phyloP scores from a whole-genome alignment of 2,113 vertebrate genomes.

The Cyprinus carpio region DNA sequence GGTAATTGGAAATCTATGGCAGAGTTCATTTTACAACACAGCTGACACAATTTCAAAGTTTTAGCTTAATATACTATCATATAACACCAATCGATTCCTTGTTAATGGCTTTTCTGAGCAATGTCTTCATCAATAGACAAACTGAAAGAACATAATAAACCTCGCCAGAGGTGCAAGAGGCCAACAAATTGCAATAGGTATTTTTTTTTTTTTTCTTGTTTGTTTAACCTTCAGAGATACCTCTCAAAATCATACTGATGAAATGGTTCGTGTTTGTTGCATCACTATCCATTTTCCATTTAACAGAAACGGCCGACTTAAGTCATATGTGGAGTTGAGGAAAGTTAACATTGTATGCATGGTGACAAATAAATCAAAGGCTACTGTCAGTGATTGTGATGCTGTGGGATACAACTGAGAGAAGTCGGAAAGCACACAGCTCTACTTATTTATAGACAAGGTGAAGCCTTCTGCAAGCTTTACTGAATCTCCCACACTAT shows the following conservation, averaged over 20 bases:
- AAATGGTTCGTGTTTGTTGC: neutral
- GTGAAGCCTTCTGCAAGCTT: conserved; percentile 19
- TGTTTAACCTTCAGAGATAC: neutral
- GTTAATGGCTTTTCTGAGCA: conserved; percentile 62
- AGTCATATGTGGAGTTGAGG: conserved; percentile 13
- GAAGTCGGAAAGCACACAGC: conserved; percentile 48
- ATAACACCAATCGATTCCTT: conserved; percentile 63
- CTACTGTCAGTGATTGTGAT: conserved; percentile 52
- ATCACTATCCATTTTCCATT: neutral
- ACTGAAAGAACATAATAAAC: conserved; percentile 32
- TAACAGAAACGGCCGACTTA: conserved; percentile 23
- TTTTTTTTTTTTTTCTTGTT: neutral
- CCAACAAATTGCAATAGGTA: neutral
- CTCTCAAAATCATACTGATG: neutral
- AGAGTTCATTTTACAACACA: conserved; percentile 72
- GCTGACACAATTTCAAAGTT: conserved; percentile 68
- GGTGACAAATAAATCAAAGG: conserved; percentile 60
- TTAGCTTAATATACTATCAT: conserved; percentile 70
- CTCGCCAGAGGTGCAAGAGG: neutral
- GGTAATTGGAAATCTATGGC: conserved; percentile 80
- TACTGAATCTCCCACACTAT: neutral
- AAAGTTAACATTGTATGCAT: conserved; percentile 59
- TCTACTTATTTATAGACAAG: conserved; percentile 53
- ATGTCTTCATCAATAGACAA: conserved; percentile 68
- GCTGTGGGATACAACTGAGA: conserved; percentile 37